Conservation (phyloP, 2,113 vertebrate species). For the Zingel zingel region DNA sequence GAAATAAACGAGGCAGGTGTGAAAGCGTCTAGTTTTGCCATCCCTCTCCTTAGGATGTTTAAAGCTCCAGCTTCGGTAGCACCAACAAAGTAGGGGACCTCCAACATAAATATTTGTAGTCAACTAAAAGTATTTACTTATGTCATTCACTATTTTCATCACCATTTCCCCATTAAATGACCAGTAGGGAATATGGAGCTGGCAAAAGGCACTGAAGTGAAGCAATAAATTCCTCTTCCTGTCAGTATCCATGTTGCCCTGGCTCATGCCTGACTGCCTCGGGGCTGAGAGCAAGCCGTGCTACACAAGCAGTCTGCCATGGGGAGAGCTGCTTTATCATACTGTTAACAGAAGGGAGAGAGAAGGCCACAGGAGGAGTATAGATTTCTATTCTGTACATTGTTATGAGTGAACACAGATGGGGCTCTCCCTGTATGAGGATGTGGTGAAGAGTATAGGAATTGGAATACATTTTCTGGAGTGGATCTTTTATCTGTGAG, state of each 20-base stretch:
- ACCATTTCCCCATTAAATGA: slow-evolving; percentile 51
- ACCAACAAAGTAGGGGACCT: background rate
- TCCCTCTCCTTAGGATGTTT: background rate
- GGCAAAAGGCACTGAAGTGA: slow-evolving; percentile 47
- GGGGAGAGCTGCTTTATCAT: slow-evolving; percentile 58
- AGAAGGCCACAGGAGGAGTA: slow-evolving; percentile 4
- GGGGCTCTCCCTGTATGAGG: slow-evolving; percentile 9
- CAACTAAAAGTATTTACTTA: slow-evolving; percentile 50
- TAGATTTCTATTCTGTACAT: slow-evolving; percentile 56
- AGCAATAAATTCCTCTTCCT: slow-evolving; percentile 57
- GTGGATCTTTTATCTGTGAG: background rate
- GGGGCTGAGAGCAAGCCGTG: slow-evolving; percentile 35
- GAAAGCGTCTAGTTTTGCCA: background rate
- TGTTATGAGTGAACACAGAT: slow-evolving; percentile 34
- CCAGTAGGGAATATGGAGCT: slow-evolving; percentile 21
- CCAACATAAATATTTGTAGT: slow-evolving; percentile 30
- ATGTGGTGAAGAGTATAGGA: background rate
- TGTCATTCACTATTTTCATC: slow-evolving; percentile 48
- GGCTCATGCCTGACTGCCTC: slow-evolving; percentile 53
- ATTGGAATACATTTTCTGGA: slow-evolving; percentile 3
- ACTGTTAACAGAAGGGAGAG: slow-evolving; percentile 28
- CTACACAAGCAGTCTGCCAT: slow-evolving; percentile 42
- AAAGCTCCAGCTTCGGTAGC: background rate
- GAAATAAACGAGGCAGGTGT: too few species aligned
- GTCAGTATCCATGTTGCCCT: slow-evolving; percentile 62